Evolutionary conservation across 2,888 invertebrate species (phyloP).

Genomic region (Micropterix aruncella): DNA sequence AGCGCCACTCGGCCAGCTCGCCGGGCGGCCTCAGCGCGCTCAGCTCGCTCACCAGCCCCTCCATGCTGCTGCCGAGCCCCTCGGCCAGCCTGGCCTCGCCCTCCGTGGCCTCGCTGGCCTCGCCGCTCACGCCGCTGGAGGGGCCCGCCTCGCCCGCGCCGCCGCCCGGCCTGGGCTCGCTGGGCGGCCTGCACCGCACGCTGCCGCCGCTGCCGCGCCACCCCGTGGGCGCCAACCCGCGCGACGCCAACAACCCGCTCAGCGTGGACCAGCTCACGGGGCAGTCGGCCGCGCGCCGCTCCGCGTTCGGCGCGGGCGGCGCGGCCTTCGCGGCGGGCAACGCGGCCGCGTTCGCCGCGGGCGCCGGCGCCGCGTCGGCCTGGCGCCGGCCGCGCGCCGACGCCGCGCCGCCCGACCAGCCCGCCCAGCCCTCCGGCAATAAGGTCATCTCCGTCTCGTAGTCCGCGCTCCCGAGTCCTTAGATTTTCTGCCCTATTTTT

Average conservation of each 20-base stretch:
- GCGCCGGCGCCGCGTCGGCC: conserved; percentile 3
- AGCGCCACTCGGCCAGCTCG: conserved; percentile 32
- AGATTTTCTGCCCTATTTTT: conserved; percentile 11
- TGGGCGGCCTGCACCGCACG: conserved; percentile 3
- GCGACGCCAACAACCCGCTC: conserved; percentile 84
- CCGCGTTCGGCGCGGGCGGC: conserved; percentile 8
- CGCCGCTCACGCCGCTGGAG: conserved; percentile 8
- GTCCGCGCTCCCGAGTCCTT: conserved; percentile 18
- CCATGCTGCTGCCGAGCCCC: conserved; percentile 54
- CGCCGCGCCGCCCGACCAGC: conserved; percentile 25
- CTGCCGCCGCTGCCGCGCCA: conserved; percentile 38
- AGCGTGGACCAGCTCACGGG: conserved; percentile 84
- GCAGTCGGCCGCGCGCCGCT: conserved; percentile 24
- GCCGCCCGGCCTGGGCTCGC: conserved; percentile 17
- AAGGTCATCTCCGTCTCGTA: conserved; percentile 37
- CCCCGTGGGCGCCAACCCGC: conserved; percentile 83
- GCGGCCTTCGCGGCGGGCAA: conserved; percentile 2
- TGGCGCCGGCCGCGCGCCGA: conserved; percentile 31
- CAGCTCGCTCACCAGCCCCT: conserved; percentile 58
- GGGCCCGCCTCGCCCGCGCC: conserved; percentile 24
- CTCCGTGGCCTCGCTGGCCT: conserved; percentile 6
- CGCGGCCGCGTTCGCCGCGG: conserved; percentile 2
- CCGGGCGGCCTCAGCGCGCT: conserved; percentile 36
- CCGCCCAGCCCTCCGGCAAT: conserved; percentile 7
- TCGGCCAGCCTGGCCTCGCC: conserved; percentile 16